Evolutionary conservation across 2,888 invertebrate genomes (phyloP).

Genomic region (Aporophyla lueneburgensis): DNA sequence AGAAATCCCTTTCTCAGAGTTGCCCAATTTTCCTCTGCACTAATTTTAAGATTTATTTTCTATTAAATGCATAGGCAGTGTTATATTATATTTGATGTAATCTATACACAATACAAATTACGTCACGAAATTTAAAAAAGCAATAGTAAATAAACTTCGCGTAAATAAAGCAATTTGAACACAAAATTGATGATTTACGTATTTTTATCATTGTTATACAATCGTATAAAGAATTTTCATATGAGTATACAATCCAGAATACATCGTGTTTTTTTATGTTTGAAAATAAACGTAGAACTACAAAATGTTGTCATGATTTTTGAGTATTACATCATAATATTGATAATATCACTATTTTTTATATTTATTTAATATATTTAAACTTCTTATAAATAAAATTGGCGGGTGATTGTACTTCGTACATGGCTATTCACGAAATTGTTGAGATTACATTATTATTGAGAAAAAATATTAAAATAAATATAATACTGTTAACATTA

Average conservation of each 20-base stretch:
- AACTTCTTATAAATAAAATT: conserved; percentile 61
- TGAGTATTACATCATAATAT: conserved; percentile 58
- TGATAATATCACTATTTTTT: conserved; percentile 52
- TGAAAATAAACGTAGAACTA: conserved; percentile 15
- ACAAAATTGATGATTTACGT: conserved; percentile 38
- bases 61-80: neutral
- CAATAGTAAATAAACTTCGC: conserved; percentile 17
- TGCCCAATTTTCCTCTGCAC: neutral
- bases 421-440: conserved; percentile 53
- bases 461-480: conserved; percentile 39
- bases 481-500: conserved; percentile 58
- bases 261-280: conserved; percentile 3
- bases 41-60: neutral
- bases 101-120: too few relatives aligned
- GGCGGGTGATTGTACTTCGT: conserved; percentile 68
- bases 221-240: conserved; percentile 31
- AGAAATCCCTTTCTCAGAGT: neutral
- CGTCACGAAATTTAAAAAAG: neutral
- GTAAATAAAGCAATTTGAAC: conserved; percentile 57
- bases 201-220: neutral
- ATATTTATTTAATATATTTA: conserved; percentile 20
- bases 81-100: neutral
- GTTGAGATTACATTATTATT: conserved; percentile 27
- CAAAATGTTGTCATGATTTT: conserved; percentile 48
- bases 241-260: conserved; percentile 19